These are phyloP conservation scores for Parnassius mnemosyne DNA, from an alignment of 2,888 invertebrate genomes.

Conservation along the genomic window DNA sequence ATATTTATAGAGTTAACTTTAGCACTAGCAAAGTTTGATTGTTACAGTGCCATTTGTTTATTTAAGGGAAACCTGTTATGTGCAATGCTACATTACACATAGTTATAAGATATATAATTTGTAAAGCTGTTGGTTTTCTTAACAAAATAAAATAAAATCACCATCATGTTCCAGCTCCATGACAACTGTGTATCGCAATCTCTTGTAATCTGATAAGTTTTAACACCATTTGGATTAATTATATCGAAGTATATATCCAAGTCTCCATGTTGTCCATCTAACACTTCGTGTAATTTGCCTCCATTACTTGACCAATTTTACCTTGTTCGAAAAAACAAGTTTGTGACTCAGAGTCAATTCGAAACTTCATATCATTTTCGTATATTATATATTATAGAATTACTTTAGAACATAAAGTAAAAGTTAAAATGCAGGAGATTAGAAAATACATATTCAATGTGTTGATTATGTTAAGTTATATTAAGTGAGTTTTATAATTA, in stretches of 20 bases:
- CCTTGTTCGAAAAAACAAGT: constrained; percentile 65
- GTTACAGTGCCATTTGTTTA: no score
- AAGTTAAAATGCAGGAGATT: constrained; percentile 25
- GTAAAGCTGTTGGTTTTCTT: no score
- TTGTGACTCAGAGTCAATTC: constrained; percentile 59
- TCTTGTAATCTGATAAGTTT: constrained; percentile 83
- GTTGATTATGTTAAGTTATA: constrained; percentile 4
- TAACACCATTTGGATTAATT: constrained; percentile 82
- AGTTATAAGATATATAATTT: no score
- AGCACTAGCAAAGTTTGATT: no score
- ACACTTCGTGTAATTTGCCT: constrained; percentile 75
- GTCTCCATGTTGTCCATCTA: constrained; percentile 92
- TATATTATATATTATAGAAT: constrained; percentile 45
- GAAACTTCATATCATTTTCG: constrained; percentile 60
- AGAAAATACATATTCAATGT: constrained; percentile 32
- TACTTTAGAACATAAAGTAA: constrained; percentile 33
- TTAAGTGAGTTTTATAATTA: constrained; percentile 11
- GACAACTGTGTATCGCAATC: constrained; percentile 84
- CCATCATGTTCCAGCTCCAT: constrained; percentile 82
- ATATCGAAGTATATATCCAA: constrained; percentile 90
- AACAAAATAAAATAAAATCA: no score
- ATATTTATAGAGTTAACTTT: no score
- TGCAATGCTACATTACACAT: no score
- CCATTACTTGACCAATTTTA: constrained; percentile 59
- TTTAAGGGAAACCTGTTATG: no score